Evolutionary conservation across 2,113 vertebrate genomes (phyloP), one percentile per base, ranked within the genome.

Genomic region (Capra hircus): DNA sequence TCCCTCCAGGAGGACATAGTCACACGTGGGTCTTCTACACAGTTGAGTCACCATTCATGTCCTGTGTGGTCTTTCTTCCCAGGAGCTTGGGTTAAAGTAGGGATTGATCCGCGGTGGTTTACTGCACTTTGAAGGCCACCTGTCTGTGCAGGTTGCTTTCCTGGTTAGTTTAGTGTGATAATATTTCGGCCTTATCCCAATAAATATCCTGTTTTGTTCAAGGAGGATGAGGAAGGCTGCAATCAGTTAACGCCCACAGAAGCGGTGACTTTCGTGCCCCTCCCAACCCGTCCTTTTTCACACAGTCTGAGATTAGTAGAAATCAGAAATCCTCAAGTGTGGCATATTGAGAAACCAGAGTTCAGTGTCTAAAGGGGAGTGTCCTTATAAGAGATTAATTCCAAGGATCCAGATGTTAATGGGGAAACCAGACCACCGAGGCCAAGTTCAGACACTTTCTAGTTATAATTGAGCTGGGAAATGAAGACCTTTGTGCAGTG

Each of bases 381-480:
- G 71, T 71, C 71, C 80, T 78, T 27, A 12, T 8, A 57, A 90
- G 80, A 93, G 80, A 78, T 87, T 59, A 90, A 92, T 90, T 93
- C 87, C n/a, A 40, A 93, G 85, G 87, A 91, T 55, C 82, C 71
- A 60, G 19, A 60, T 95, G 74, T 67, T 94, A 96, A 77, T 88
- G 74, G 84, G 80, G 55, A 90, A 62, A 27, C 27, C 71, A 88
- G 94, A 80, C 33, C 81, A 71, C 88, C 0, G 13, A 94, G 88
- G 88, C 85, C 16, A 86, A 53, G 82, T 40, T 89, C 48, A 96
- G 88, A 50, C 82, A 27, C 55, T 33, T 96, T 90, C 45, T 85
- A 87, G 89, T 90, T 96, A 92, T 83, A 89, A 92, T 36, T 40
- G 88, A 96, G 33, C 80, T 80, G 50, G 84, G 77, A 83, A 83